Percentiles rank a stretch among this genome's conserved stretches.
phyloP scores from a whole-genome alignment of 1,140 invertebrate genomes.

The Linepithema humile region DNA sequence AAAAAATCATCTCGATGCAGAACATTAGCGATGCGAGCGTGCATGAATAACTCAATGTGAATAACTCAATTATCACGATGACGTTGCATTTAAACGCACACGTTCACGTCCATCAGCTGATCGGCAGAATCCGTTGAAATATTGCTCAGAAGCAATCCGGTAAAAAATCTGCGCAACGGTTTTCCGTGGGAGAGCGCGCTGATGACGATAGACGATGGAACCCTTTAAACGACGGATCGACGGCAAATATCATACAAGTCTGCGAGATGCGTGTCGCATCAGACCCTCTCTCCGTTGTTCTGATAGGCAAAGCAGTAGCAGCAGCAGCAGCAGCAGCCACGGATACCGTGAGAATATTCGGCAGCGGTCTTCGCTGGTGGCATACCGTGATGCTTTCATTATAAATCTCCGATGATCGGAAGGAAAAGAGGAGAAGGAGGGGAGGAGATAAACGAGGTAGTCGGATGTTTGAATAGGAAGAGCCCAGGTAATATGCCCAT shows the following conservation, averaged over 20 bases:
- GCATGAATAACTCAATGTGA: not conserved
- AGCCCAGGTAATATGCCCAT: slow-evolving; percentile 80
- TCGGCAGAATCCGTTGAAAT: slow-evolving; percentile 58
- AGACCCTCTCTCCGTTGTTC: not conserved
- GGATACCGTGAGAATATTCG: slow-evolving; percentile 72
- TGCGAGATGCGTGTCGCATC: slow-evolving; percentile 22
- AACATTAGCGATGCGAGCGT: not conserved
- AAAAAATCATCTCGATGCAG: not conserved
- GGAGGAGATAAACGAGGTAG: slow-evolving; percentile 54
- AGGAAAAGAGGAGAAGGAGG: slow-evolving; percentile 22
- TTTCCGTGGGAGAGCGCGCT: slow-evolving; percentile 56
- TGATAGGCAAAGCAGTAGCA: slow-evolving; percentile 81
- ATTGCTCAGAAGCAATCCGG: slow-evolving; percentile 19
- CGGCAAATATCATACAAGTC: slow-evolving; percentile 44
- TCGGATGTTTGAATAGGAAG: slow-evolving; percentile 80
- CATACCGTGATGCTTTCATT: slow-evolving; percentile 74
- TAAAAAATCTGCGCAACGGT: slow-evolving; percentile 57
- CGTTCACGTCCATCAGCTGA: slow-evolving; percentile 28
- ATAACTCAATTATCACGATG: slow-evolving; percentile 9
- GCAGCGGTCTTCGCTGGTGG: slow-evolving; percentile 77
- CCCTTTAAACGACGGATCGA: slow-evolving; percentile 58
- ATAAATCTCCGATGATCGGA: slow-evolving; percentile 81
- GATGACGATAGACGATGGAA: slow-evolving; percentile 58
- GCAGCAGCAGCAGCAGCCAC: slow-evolving; percentile 66
- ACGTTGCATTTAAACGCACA: slow-evolving; percentile 20